phyloP scores from a whole-genome alignment of 2,888 invertebrate species.

The Baccha elongata region DNA sequence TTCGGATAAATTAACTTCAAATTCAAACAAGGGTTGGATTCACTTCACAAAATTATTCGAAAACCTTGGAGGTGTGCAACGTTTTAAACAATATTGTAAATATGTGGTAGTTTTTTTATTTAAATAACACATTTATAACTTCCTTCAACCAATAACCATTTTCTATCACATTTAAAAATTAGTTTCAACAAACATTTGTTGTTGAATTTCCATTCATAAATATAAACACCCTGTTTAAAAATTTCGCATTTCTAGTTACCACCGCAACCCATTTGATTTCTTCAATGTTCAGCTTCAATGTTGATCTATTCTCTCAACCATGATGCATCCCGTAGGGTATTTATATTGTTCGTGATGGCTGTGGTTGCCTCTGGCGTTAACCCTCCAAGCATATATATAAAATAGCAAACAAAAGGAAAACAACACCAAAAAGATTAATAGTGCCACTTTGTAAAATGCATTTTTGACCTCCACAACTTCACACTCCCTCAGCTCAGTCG shows the following conservation, averaged over 20 bases:
- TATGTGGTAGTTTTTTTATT: no score
- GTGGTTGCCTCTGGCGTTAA: constrained; percentile 31
- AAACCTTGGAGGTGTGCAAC: no score
- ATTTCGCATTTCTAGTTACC: background rate
- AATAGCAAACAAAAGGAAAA: background rate
- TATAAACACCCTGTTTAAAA: background rate
- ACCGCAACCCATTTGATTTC: background rate
- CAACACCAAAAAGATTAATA: constrained; percentile 50
- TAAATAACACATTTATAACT: no score
- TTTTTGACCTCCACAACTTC: constrained; percentile 25
- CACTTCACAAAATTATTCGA: no score
- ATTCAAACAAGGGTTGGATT: no score
- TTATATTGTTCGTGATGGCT: constrained; percentile 42
- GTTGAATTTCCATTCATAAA: background rate
- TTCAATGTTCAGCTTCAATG: constrained; percentile 24
- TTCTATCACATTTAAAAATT: no score
- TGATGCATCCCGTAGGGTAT: constrained; percentile 9
- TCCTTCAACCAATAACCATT: no score
- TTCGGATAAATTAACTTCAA: no score
- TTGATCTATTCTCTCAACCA: constrained; percentile 38
- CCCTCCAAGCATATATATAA: constrained; percentile 34
- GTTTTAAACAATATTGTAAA: no score
- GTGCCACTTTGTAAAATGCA: constrained; percentile 63
- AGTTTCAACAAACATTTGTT: no score
- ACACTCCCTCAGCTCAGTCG: background rate